Percentiles rank a stretch among this genome's conserved stretches.
These are phyloP conservation scores for Creontiades dilutus DNA, from an alignment of 2,888 invertebrate genomes.

Conservation along the genomic window DNA sequence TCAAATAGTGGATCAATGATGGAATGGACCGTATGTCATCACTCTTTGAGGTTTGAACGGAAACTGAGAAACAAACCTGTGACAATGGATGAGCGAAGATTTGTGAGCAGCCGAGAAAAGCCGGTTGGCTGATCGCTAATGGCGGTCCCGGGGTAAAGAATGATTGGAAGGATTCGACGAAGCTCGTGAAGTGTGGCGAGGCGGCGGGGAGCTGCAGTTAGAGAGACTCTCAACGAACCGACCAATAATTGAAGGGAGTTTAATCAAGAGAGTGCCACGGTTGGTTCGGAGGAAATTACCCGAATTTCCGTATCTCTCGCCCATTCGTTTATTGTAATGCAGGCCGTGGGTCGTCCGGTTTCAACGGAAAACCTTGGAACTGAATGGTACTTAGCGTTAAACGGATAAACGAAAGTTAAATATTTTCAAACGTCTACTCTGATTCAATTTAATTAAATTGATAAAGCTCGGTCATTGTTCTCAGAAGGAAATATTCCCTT, in stretches of 20 bases:
- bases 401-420: background rate
- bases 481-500: too few relatives aligned
- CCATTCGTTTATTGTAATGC: background rate
- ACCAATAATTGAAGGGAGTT: constrained; percentile 33
- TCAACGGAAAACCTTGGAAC: background rate
- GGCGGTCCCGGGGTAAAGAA: background rate
- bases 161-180: constrained; percentile 1
- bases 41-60: too few relatives aligned
- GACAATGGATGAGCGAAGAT: background rate
- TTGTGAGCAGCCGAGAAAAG: background rate
- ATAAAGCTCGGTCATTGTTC: too few relatives aligned
- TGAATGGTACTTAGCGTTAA: background rate
- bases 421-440: too few relatives aligned
- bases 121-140: background rate
- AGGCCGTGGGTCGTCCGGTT: background rate
- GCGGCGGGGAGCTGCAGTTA: background rate
- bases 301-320: constrained; percentile 1
- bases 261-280: constrained; percentile 36
- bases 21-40: too few relatives aligned
- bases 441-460: too few relatives aligned
- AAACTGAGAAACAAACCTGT: background rate
- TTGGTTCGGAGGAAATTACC: background rate
- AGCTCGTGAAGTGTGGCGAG: background rate
- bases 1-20: too few relatives aligned
- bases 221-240: constrained; percentile 35